Evolutionary conservation across 2,888 invertebrate genomes (phyloP), one percentile per base, ranked within the genome.

Genomic region (Dyspetes luteomarginatus): DNA sequence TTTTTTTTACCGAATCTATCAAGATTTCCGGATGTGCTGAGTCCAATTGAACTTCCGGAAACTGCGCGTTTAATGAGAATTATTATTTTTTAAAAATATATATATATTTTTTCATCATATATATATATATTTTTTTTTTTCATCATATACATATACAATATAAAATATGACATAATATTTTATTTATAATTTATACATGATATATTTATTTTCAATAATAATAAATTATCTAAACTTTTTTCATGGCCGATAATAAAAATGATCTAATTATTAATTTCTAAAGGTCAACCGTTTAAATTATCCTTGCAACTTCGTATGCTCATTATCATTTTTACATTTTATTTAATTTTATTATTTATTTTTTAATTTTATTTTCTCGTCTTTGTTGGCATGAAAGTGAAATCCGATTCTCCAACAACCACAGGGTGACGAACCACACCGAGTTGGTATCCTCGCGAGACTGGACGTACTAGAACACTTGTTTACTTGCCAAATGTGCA

Each of bases 391-490:
- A 71, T 41, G 43, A 60, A 52, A 7, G 56, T 26, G 71, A 80
- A 75, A 80, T 67, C 58, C 58, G 80, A 78, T 78, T 78, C 67
- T 72, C 64, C 19, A 30, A 4, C 17, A 4, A 65, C 43, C 55
- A 15, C 60, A 36, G 80, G 80, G 80, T 80, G 80, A 80, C 80
- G 80, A 80, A 80, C 80, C 56, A 75, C 78, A 65, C 41, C 71
- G 60, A 72, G 68, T 65, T 56, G 74, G 69, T 71, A n/a, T n/a
- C n/a, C 65, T 55, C 65, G 50, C 50, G 43, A 75, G 64, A 79
- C 62, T 79, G 74, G 50, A 75, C 50, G 71, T 71, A 48, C 48
- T 69, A 41, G 50, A 50, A 74, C 56, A 50, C 69, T 50, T 75
- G 75, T 58, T 19, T 28, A 55, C 75, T 22, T 24, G 75, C 80